These are phyloP conservation scores for Sinentomon sp. DNA, from an alignment of 2,888 invertebrate genomes.

Conservation along the genomic window DNA sequence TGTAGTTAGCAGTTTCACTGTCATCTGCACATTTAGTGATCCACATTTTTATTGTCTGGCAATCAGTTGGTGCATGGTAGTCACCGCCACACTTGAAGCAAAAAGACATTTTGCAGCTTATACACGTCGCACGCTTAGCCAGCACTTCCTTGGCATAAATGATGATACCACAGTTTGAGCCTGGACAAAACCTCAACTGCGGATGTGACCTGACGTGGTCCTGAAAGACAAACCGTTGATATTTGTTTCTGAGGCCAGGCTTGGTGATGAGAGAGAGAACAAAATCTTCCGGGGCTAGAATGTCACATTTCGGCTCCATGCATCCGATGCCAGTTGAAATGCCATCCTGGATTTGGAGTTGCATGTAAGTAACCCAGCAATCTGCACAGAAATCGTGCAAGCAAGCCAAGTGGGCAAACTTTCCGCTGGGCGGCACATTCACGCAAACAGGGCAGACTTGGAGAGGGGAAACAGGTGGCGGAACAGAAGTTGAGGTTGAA, in stretches of 20 bases:
- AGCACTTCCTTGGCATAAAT: constrained; percentile 52
- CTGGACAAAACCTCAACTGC: constrained; percentile 69
- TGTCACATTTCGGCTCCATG: constrained; percentile 83
- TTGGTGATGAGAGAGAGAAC: constrained; percentile 58
- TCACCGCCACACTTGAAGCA: constrained; percentile 76
- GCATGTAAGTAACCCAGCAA: constrained; percentile 89
- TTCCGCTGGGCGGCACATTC: constrained; percentile 31
- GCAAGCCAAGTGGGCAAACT: constrained; percentile 56
- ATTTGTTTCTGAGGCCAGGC: constrained; percentile 59
- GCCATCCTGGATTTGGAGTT: constrained; percentile 80
- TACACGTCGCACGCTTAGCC: constrained; percentile 36
- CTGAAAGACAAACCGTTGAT: constrained; percentile 81
- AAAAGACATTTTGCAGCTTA: constrained; percentile 11
- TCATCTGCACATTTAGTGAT: constrained; percentile 99
- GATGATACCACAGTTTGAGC: constrained; percentile 75
- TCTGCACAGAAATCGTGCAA: constrained; percentile 81
- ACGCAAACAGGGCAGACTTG: constrained; percentile 50
- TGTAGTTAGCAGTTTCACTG: constrained; percentile 98
- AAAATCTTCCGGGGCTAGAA: constrained; percentile 87
- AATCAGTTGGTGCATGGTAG: constrained; percentile 95
- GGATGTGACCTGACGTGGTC: constrained; percentile 89
- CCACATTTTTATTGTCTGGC: constrained; percentile 84
- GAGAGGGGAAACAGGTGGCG: no score
- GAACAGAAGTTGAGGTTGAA: no score
- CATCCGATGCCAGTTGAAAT: constrained; percentile 62